phyloP scores from a whole-genome alignment of 2,113 vertebrate species.

The Tyto alba region DNA sequence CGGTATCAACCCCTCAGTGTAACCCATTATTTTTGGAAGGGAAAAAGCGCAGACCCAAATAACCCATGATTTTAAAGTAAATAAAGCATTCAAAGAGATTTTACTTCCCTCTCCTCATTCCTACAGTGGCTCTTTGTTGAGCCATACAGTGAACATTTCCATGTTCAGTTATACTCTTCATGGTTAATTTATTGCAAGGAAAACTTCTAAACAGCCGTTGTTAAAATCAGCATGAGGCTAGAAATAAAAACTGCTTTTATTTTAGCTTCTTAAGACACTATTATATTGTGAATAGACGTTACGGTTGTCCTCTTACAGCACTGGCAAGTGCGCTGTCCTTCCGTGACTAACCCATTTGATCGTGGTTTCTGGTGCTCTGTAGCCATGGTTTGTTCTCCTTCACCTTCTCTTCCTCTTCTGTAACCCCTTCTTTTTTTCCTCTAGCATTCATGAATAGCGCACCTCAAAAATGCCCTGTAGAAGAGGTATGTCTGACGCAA shows the following conservation, averaged over 20 bases:
- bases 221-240: not conserved
- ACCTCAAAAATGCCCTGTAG: conserved; percentile 76
- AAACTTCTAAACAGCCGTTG: not conserved
- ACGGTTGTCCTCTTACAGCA: not conserved
- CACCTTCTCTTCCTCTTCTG: conserved; percentile 61
- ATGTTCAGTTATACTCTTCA: not conserved
- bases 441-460: conserved; percentile 80
- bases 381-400: conserved; percentile 38
- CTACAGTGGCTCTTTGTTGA: not conserved
- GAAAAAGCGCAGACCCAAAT: not conserved
- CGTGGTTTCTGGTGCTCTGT: conserved; percentile 1
- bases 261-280: not conserved
- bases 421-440: conserved; percentile 78
- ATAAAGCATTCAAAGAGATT: not conserved
- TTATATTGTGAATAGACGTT: not conserved
- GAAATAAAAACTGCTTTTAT: not conserved
- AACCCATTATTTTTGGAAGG: not conserved
- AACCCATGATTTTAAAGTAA: not conserved
- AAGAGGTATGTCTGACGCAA: conserved; percentile 75
- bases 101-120: not conserved
- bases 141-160: not conserved
- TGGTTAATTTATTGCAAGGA: not conserved
- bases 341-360: conserved; percentile 26
- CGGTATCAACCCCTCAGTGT: not conserved
- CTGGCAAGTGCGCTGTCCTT: not conserved